Evolutionary conservation across 2,797 vertebrate genomes (phyloP).

Genomic region (Nannoperca obscura): DNA sequence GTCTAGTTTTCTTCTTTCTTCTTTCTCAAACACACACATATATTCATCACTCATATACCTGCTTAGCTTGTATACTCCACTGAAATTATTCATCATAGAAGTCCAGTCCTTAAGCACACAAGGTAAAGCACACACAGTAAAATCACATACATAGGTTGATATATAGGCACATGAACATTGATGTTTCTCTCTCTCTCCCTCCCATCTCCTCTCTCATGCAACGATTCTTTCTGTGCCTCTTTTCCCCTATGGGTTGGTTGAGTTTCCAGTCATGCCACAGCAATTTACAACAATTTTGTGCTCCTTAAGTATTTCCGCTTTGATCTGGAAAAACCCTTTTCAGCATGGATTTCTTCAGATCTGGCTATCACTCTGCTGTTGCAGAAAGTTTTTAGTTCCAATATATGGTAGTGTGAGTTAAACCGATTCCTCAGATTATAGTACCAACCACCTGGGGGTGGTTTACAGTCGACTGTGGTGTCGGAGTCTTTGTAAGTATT

Average conservation of each 20-base stretch:
- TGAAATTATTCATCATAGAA: background rate
- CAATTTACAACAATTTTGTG: slow-evolving; percentile 50
- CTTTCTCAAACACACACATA: slow-evolving; percentile 4
- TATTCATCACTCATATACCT: background rate
- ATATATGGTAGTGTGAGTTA: slow-evolving; percentile 13
- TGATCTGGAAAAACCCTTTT: slow-evolving; percentile 49
- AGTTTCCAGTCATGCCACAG: slow-evolving; percentile 66
- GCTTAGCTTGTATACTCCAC: background rate
- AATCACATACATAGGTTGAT: slow-evolving; percentile 9
- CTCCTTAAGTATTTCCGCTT: slow-evolving; percentile 48
- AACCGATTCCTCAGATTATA: slow-evolving; percentile 21
- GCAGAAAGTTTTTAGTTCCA: slow-evolving; percentile 9
- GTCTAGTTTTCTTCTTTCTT: background rate
- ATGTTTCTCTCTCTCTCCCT: slow-evolving; percentile 16
- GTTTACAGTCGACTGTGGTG: slow-evolving; percentile 1
- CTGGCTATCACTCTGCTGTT: slow-evolving; percentile 17
- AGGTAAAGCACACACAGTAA: background rate
- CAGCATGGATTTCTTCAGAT: slow-evolving; percentile 20
- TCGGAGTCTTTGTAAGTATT: background rate
- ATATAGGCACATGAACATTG: slow-evolving; percentile 9
- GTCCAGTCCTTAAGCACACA: background rate
- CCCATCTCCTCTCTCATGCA: background rate
- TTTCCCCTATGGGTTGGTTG: slow-evolving; percentile 65
- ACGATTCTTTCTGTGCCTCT: slow-evolving; percentile 7
- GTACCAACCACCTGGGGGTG: background rate